Percentiles rank a stretch among this genome's conserved stretches.
Evolutionary conservation across 2,113 vertebrate genomes (phyloP).

Genomic region (zebrafish (Danio rerio)): GRCz12tu NC_133178.1:40701501-40702000

Average conservation of each 20-base stretch:
- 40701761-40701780: conserved; percentile 39
- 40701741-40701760: conserved; percentile 11
- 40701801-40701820: conserved; percentile 16
- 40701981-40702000: not conserved
- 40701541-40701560: too few species aligned
- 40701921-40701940: conserved; percentile 43
- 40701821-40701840: conserved; percentile 44
- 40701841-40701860: conserved; percentile 15
- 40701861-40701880: conserved; percentile 10
- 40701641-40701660: too few species aligned
- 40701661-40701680: too few species aligned
- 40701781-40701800: conserved; percentile 44
- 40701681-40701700: too few species aligned
- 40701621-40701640: too few species aligned
- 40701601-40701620: too few species aligned
- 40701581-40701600: too few species aligned
- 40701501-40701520: too few species aligned
- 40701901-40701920: conserved; percentile 26
- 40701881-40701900: conserved; percentile 2
- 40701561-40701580: too few species aligned
- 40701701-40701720: too few species aligned
- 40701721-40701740: too few species aligned
- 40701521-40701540: too few species aligned
- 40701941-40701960: conserved; percentile 10
- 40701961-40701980: not conserved